Conservation (phyloP, 2,797 vertebrate genomes). For the Knipowitschia caucasica region DNA sequence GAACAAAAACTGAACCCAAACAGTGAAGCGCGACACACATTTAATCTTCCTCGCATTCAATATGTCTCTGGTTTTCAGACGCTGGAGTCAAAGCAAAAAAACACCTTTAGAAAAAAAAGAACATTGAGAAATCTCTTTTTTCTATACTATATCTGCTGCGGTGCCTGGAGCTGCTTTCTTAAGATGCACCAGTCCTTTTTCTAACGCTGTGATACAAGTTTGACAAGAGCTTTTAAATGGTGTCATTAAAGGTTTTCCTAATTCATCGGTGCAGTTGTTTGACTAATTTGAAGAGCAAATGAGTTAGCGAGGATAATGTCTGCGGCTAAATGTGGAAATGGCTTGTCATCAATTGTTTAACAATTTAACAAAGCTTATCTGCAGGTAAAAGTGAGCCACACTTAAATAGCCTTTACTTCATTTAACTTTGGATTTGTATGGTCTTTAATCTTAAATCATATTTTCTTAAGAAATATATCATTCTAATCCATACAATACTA, state of each 20-base stretch:
- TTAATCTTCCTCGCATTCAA: slow-evolving; percentile 69
- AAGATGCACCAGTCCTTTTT: slow-evolving; percentile 22
- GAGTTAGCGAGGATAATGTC: not conserved
- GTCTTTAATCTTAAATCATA: not conserved
- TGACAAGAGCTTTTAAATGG: slow-evolving; percentile 20
- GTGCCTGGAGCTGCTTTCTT: slow-evolving; percentile 35
- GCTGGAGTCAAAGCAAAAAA: slow-evolving; percentile 46
- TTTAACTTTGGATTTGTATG: not conserved
- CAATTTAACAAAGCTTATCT: not conserved
- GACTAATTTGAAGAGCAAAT: slow-evolving; percentile 16
- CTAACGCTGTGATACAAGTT: slow-evolving; percentile 33
- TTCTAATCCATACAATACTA: not conserved
- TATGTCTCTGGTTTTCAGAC: slow-evolving; percentile 63
- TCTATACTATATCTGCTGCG: slow-evolving; percentile 35
- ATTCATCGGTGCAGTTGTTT: slow-evolving; percentile 19
- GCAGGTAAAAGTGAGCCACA: not conserved
- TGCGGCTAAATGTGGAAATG: not conserved
- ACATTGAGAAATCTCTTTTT: slow-evolving; percentile 54
- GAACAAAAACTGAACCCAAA: slow-evolving; percentile 50
- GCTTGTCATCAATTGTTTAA: not conserved
- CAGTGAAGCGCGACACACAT: slow-evolving; percentile 55
- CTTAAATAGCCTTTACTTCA: not conserved
- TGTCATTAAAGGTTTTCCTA: slow-evolving; percentile 27
- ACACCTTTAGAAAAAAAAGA: slow-evolving; percentile 42
- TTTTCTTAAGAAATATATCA: not conserved